phyloP scores from a whole-genome alignment of 2,888 invertebrate genomes.

The Pedicia rivosa region DNA sequence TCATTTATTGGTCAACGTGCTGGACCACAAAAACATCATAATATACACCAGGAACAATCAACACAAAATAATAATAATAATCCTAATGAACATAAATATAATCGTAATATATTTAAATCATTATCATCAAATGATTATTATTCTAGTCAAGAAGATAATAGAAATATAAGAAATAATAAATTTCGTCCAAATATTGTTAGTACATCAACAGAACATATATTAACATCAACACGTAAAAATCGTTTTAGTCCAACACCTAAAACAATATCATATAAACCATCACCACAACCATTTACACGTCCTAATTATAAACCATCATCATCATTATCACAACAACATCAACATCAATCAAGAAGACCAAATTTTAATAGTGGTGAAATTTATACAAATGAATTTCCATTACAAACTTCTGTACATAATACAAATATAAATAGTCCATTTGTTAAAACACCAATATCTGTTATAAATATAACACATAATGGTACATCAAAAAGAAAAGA shows the following conservation, averaged over 20 bases:
- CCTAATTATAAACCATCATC: background rate
- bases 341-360: conserved; percentile 5
- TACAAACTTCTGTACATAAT: background rate
- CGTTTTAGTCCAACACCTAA: conserved; percentile 7
- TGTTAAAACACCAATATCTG: background rate
- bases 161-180: conserved; percentile 20
- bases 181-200: too few relatives aligned
- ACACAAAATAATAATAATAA: background rate
- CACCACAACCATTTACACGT: background rate
- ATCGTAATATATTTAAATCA: background rate
- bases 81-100: background rate
- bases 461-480: conserved; percentile 17
- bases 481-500: conserved; percentile 14
- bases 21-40: background rate
- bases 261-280: conserved; percentile 6
- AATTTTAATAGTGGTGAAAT: background rate
- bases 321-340: conserved; percentile 6
- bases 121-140: conserved; percentile 4
- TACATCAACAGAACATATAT: conserved; percentile 13
- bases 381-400: conserved; percentile 3
- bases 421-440: background rate
- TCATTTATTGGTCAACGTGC: background rate
- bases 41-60: background rate
- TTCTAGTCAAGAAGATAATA: conserved; percentile 6
- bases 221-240: conserved; percentile 11